Evolutionary conservation across 2,113 vertebrate species (phyloP), one percentile per base, ranked within the genome.

Genomic region (Promerops cafer): DNA sequence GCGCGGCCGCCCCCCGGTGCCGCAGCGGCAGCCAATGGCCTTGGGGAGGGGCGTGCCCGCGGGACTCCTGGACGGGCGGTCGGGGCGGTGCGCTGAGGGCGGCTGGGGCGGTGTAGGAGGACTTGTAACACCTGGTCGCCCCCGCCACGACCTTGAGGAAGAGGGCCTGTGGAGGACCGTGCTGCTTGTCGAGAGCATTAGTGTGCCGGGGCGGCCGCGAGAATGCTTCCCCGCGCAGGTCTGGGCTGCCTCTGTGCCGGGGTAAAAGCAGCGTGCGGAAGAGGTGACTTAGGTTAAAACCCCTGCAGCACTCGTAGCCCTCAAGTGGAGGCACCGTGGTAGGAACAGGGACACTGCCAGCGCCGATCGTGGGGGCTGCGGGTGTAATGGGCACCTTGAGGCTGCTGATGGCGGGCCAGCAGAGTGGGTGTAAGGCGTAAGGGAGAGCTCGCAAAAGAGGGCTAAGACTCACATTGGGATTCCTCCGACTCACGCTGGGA

Each of bases 11-110:
- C 53, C 39, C 45, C 77, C 27, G 66, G 68, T n/a, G 30, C 45
- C 31, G 44, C 60, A 13, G 35, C 15, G 28, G 6, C 7, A 19
- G 30, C 98, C 97, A 98, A 98, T 98, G 83, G 86, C 8, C 33
- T 30, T 13, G 13, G 42, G 3, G 24, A 39, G 89, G 93, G 97
- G 96, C 90, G 97, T 88, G 98, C 15, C 94, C 88, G 83, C 83
- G 59, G 78, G 56, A 75, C 93, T 76, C 93, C 86, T 33, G 96
- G 94, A 92, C 87, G 93, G 72, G 90, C 60, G 71, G 66, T 22
- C 63, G 4, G 40, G 94, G 31, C 60, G n/a, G 76, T 5, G 45
- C 69, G 88, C 75, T 40, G 26, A 57, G 66, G 35, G 57, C 63
- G 47, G 65, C 89, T 16, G 79, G 28, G 20, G 88, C 44, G 3